Evolutionary conservation across 1,140 invertebrate genomes (phyloP).

Genomic region (Sminthurides bifidus): DNA sequence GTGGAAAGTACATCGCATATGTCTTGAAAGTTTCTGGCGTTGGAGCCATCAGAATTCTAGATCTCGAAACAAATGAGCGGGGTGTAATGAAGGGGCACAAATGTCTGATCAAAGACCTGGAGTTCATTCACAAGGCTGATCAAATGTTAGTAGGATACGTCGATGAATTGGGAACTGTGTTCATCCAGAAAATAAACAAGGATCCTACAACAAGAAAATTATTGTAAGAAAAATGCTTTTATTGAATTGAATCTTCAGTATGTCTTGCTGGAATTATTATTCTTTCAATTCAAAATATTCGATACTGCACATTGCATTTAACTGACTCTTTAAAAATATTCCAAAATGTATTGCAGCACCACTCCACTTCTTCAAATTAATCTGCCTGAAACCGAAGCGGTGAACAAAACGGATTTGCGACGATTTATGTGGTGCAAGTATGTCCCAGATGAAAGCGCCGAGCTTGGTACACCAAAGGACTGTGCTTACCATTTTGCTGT

Average conservation of each 20-base stretch:
- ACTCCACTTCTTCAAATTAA: constrained; percentile 37
- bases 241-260: too few relatives aligned
- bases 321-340: too few relatives aligned
- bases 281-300: too few relatives aligned
- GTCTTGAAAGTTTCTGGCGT: constrained; percentile 65
- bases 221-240: constrained; percentile 34
- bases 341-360: constrained; percentile 8
- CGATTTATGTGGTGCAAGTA: constrained; percentile 85
- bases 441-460: constrained; percentile 47
- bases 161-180: constrained; percentile 67
- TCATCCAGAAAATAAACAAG: constrained; percentile 64
- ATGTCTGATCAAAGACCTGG: constrained; percentile 71
- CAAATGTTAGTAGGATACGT: constrained; percentile 71
- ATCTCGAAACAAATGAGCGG: constrained; percentile 56
- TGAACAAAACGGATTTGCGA: constrained; percentile 37
- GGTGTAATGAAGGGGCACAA: constrained; percentile 73
- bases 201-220: constrained; percentile 34
- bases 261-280: too few relatives aligned
- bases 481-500: constrained; percentile 66
- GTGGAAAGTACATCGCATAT: constrained; percentile 76
- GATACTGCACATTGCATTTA: too few relatives aligned
- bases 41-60: constrained; percentile 71
- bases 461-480: constrained; percentile 44
- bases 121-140: constrained; percentile 68
- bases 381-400: constrained; percentile 39